Evolutionary conservation across 2,888 invertebrate genomes (phyloP), one percentile per base, ranked within the genome.

Genomic region (Caradrina clavipalpis): DNA sequence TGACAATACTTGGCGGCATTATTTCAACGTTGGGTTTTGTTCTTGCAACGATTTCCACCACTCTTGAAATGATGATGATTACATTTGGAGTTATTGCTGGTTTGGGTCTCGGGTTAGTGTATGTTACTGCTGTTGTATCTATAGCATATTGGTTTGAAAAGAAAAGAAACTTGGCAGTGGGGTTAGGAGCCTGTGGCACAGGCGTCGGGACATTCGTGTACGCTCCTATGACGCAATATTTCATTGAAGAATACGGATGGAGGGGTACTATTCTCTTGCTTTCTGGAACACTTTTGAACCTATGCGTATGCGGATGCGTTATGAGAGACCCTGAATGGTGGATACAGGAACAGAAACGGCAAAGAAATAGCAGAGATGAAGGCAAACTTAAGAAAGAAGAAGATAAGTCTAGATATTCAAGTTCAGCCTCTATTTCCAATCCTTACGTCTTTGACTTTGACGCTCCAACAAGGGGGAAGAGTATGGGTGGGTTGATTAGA

Each of bases 121-220:
- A 98, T 89, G 98, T 98, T 15, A 98, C 98, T 2, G 98, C 98
- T 8, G 98, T 99, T 7, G 98, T 99, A 7, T 98, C 98, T 65
- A 98, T 99, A 70, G 98, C 99, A 10, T 98, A 98, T 89, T 99
- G 99, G 97, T 99, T 99, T 91, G 98, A 99, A 86, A 98, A 98
- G 91, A 98, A 97, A 87, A 96, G 98, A 49, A 98, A 98, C 56
- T 96, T 99, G 77, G 99, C 99, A 6, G 98, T 98, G 6, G 98
- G 98, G 2, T 95, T 99, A 66, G 98, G 98, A 1, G 98, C 98
- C 0, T 98, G 98, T 84, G 99, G 99, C 8, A 98, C 98, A 0
- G 98, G 98, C 0, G 97, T 98, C 58, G 99, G 99, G 15, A 99
- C 99, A 0, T 98, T 98, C 86, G 94, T 98, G 0, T 98, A 98